Base-by-base conservation (phyloP, 1,140 invertebrate genomes). In the Drosophila subpulchrella region DNA sequence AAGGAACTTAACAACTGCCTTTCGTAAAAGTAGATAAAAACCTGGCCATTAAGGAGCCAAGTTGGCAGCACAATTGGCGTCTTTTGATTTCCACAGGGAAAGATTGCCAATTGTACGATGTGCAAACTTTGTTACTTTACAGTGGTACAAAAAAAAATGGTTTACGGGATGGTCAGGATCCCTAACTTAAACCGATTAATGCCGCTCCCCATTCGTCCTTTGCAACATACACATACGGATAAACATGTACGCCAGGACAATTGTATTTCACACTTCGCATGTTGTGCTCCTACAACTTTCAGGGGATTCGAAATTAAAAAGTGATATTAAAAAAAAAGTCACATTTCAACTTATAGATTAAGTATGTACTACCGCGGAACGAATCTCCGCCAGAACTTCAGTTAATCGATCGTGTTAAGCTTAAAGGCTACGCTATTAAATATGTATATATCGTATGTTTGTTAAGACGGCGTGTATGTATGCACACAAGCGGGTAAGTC, bases 381-480 rank as follows among this genome's bases (percentile, higher is more conserved):
- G 7, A 20, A n/a, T 27, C 12, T 38, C 20, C 44, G 36, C 53
- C 7, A 24, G 34, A 11, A 65, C 32, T 32, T 41, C 6, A 42
- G 27, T 62, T 12, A 27, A 32, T 36, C 17, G 12, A 50, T n/a
- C 27, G 32, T 32, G 39, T 15, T 38, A 30, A 32, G 36, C 24
- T 66, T 65, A 67, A 34, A 30, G n/a, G n/a, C 59, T 65, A 67
- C 27, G 36, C 63, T 67, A 67, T 30, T 1, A 63, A 51, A 42
- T 65, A 65, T 65, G 30, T 32, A 13, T 32, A 50, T 50, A 50
- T 50, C 27, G 27, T 32, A 13, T 38, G 10, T 39, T 17, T 61
- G 38, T 46, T 12, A 11, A 48, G 24, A 32, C 36, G 47, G 48
- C 47, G 36, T 50, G 48, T 54, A 34, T 42, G 48, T 34, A 60